These are phyloP conservation scores for Trichomycterus rosablanca DNA, from an alignment of 2,113 vertebrate genomes.

Conservation along the genomic window DNA sequence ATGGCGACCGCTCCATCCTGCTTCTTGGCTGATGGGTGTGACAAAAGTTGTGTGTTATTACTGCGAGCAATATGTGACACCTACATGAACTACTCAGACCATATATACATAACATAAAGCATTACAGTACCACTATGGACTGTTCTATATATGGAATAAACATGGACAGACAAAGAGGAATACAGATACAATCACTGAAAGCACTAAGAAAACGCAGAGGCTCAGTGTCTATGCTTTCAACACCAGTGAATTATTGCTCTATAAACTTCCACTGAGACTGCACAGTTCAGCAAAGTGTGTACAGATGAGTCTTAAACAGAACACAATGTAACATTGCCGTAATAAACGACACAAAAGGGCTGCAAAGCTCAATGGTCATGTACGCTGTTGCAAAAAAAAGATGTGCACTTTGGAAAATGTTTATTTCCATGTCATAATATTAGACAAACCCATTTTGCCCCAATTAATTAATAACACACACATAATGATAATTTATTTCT, in stretches of 20 bases:
- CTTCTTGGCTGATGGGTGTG: conserved; percentile 76
- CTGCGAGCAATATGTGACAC: conserved; percentile 13
- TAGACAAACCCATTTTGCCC: too few relatives aligned
- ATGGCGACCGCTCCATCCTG: conserved; percentile 85
- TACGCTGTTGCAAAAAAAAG: conserved; percentile 10
- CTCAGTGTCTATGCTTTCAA: not conserved
- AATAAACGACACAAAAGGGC: not conserved
- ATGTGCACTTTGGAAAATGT: too few relatives aligned
- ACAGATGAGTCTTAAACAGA: not conserved
- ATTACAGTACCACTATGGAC: not conserved
- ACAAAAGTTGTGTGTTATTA: conserved; percentile 40
- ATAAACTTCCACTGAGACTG: not conserved
- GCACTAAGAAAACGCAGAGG: conserved; percentile 23
- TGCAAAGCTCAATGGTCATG: conserved; percentile 3
- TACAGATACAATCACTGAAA: conserved; percentile 26
- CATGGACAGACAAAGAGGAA: conserved; percentile 31
- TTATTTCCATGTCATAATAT: too few relatives aligned
- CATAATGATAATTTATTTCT: too few relatives aligned
- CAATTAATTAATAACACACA: too few relatives aligned
- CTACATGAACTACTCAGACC: conserved; percentile 7
- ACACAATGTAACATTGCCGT: not conserved
- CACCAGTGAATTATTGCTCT: not conserved
- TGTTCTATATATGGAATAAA: conserved; percentile 3
- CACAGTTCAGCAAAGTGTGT: conserved; percentile 14
- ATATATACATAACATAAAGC: conserved; percentile 8